phyloP scores from a whole-genome alignment of 2,113 vertebrate genomes.

The Egretta garzetta region DNA sequence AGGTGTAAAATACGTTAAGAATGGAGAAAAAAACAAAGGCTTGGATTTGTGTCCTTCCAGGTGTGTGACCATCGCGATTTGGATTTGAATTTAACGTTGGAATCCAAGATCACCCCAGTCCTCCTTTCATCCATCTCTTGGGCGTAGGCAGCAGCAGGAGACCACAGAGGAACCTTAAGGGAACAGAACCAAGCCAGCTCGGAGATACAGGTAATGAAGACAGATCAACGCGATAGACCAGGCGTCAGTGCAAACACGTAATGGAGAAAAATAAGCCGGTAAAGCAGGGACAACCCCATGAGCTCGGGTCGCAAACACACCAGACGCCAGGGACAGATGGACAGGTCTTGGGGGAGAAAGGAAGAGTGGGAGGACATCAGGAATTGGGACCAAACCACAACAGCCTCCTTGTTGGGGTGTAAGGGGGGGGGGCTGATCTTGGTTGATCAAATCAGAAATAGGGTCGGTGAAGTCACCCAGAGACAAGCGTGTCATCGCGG shows the following conservation, averaged over 20 bases:
- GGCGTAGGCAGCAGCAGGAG: accelerated
- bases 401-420: accelerated
- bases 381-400: accelerated
- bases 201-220: neutral
- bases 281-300: neutral
- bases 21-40: neutral
- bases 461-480: neutral
- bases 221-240: neutral
- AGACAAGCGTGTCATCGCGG: accelerated
- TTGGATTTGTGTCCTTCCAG: neutral
- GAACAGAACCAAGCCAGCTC: neutral
- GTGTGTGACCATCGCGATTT: neutral
- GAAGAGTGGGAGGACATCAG: accelerated
- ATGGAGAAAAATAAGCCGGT: neutral
- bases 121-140: neutral
- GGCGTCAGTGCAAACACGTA: accelerated
- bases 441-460: neutral
- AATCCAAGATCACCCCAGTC: neutral
- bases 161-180: neutral
- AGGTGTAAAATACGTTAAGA: neutral
- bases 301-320: accelerated
- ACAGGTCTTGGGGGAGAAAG: neutral
- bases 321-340: accelerated
- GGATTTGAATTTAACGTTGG: neutral
- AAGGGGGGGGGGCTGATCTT: neutral